Evolutionary conservation across 2,797 vertebrate genomes (phyloP).

Genomic region (Chrosomus eos): DNA sequence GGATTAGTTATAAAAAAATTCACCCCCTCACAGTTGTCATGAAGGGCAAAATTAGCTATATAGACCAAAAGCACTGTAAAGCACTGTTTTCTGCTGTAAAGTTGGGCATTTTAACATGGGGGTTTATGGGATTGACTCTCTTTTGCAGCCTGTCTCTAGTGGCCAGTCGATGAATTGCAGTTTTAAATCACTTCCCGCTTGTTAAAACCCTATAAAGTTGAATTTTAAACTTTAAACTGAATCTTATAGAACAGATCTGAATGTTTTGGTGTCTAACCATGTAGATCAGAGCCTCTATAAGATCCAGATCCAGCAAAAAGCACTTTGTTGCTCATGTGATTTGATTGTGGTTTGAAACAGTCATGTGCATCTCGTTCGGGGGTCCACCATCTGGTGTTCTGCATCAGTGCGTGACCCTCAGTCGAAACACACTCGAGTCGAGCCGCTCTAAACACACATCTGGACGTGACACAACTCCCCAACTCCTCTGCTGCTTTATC

Average conservation of each 20-base stretch:
- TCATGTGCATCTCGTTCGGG: not conserved
- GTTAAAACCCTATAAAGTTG: not conserved
- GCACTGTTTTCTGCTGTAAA: no score
- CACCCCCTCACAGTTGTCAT: no score
- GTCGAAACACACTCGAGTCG: not conserved
- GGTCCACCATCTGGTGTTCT: not conserved
- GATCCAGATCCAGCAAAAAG: not conserved
- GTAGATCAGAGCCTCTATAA: not conserved
- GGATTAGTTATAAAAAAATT: no score
- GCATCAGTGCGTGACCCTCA: not conserved
- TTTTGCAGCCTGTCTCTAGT: no score
- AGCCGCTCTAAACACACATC: slow-evolving; percentile 13
- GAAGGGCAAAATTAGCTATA: no score
- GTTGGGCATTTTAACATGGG: no score
- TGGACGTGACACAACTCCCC: slow-evolving; percentile 29
- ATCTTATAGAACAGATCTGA: not conserved
- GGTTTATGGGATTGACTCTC: no score
- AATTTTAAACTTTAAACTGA: not conserved
- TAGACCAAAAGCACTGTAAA: no score
- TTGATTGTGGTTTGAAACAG: not conserved
- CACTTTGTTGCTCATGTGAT: not conserved
- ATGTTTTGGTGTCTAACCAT: not conserved
- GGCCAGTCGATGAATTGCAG: no score
- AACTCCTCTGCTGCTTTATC: not conserved
- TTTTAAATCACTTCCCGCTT: no score